Percentiles rank a stretch among this genome's conserved stretches.
Conservation (phyloP, 2,888 invertebrate species). For the Cephus spinipes region DNA sequence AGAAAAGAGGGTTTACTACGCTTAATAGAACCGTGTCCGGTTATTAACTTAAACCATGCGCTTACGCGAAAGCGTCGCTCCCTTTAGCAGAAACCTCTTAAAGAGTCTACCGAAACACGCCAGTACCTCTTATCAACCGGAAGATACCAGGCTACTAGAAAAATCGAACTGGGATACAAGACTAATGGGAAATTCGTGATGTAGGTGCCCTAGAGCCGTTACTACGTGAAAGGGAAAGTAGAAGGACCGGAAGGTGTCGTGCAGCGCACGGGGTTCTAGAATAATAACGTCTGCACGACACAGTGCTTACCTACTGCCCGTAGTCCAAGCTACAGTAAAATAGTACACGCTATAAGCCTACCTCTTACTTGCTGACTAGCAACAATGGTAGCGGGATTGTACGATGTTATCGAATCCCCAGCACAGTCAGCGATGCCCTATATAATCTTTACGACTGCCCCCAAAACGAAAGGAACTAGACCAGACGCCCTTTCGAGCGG, state of each 20-base stretch:
- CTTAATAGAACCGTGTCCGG: background rate
- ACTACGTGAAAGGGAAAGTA: background rate
- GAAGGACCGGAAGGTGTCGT: background rate
- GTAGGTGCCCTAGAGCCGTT: background rate
- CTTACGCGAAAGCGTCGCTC: background rate
- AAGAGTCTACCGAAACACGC: background rate
- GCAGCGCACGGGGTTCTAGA: background rate
- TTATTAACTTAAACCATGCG: background rate
- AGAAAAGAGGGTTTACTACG: background rate
- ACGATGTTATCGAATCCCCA: background rate
- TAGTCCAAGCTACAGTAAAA: background rate
- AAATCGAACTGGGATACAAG: background rate
- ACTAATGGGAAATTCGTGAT: background rate
- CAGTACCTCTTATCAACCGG: background rate
- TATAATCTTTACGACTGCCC: too few relatives aligned
- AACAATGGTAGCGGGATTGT: background rate
- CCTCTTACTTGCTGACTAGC: background rate
- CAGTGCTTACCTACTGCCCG: background rate
- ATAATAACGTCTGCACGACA: background rate
- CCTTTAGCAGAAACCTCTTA: background rate
- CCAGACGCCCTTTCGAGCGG: background rate
- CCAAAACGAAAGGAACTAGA: too few relatives aligned
- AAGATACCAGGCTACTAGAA: background rate
- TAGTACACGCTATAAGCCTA: background rate
- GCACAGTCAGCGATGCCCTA: background rate